Percentiles rank a stretch among this genome's conserved stretches.
phyloP scores from a whole-genome alignment of 2,113 vertebrate genomes.

The Callipepla californica region DNA sequence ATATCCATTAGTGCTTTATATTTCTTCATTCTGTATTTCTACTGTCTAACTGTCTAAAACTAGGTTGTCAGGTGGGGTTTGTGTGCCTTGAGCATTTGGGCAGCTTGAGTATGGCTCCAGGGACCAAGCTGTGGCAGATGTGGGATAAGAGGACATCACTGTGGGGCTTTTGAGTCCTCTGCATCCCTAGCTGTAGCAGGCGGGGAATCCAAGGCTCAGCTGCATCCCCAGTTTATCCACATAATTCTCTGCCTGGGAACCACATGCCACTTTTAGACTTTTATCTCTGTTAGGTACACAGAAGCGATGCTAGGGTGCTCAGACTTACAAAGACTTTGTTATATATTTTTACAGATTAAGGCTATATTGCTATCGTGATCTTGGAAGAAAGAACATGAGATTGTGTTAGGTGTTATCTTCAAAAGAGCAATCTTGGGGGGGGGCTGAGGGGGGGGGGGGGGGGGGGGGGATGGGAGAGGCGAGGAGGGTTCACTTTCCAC shows the following conservation, averaged over 20 bases:
- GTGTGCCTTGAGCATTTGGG: background rate
- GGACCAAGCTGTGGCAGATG: background rate
- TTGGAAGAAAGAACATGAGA: background rate
- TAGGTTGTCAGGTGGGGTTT: background rate
- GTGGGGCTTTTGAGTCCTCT: background rate
- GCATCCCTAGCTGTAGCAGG: background rate
- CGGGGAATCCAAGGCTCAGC: background rate
- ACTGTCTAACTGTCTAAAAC: background rate
- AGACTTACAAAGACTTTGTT: background rate
- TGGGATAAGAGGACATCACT: background rate
- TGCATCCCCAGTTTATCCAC: background rate
- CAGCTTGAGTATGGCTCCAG: background rate
- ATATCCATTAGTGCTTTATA: background rate
- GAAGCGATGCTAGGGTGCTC: background rate
- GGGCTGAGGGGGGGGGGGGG: too few species aligned
- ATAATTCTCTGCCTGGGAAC: background rate
- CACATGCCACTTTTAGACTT: background rate
- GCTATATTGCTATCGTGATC: background rate
- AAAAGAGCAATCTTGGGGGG: background rate
- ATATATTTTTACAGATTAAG: background rate
- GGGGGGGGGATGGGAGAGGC: too few species aligned
- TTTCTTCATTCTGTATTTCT: background rate
- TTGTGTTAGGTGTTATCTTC: background rate
- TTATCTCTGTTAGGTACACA: background rate
- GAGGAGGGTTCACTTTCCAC: background rate